phyloP scores from a whole-genome alignment of 2,797 vertebrate genomes.

The Heliangelus exortis region DNA sequence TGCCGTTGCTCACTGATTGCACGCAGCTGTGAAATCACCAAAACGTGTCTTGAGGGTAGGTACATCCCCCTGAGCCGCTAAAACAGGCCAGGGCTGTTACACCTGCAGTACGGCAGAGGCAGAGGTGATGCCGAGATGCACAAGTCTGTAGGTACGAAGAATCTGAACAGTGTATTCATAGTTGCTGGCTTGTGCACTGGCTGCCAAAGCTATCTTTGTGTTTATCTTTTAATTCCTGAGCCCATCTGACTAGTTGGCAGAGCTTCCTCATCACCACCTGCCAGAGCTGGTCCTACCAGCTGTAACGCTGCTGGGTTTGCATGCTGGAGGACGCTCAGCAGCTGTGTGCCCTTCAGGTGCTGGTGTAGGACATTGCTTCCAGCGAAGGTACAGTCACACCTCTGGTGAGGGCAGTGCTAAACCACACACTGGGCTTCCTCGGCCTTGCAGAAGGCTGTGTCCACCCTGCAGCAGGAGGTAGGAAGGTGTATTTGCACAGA shows the following conservation, averaged over 20 bases:
- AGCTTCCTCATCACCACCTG: not conserved
- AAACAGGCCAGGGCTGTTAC: not conserved
- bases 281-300: not conserved
- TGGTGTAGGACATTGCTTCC: not conserved
- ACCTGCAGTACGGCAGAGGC: not conserved
- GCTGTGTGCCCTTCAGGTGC: not conserved
- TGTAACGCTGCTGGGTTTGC: accelerated
- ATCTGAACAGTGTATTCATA: not conserved
- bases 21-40: not conserved
- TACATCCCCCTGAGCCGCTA: accelerated
- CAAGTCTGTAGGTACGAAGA: not conserved
- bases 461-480: accelerated
- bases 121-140: not conserved
- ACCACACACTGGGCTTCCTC: accelerated
- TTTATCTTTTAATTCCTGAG: not conserved
- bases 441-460: not conserved
- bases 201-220: not conserved
- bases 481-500: not conserved
- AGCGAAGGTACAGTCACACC: accelerated
- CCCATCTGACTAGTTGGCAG: not conserved
- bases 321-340: not conserved
- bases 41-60: not conserved
- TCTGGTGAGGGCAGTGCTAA: not conserved
- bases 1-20: not conserved
- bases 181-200: not conserved